Evolutionary conservation across 1,140 invertebrate species (phyloP).

Genomic region (Plutomurus gul): DNA sequence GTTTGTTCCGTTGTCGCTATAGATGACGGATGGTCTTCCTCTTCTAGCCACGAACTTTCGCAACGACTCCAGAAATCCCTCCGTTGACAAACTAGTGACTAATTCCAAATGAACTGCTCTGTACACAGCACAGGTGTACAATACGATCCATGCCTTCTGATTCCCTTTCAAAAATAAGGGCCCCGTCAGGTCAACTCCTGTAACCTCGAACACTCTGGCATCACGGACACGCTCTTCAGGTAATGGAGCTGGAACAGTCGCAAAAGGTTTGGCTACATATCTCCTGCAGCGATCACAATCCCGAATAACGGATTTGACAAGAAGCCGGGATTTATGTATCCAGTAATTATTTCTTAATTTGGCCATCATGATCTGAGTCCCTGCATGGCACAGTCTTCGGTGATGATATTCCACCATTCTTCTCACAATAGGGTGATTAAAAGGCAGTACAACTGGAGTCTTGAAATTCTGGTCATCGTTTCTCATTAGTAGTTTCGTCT

Average conservation of each 20-base stretch:
- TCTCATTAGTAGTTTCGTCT: background rate
- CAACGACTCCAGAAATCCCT: background rate
- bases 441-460: conserved; percentile 53
- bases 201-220: conserved; percentile 55
- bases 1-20: no score
- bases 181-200: conserved; percentile 56
- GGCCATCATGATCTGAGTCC: conserved; percentile 26
- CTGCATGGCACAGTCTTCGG: conserved; percentile 37
- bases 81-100: background rate
- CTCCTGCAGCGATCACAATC: conserved; percentile 55
- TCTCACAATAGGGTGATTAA: conserved; percentile 47
- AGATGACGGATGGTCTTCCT: no score
- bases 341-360: conserved; percentile 53
- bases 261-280: conserved; percentile 49
- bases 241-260: conserved; percentile 48
- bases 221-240: conserved; percentile 54
- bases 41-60: background rate
- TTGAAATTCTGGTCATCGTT: background rate
- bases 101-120: background rate
- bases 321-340: conserved; percentile 51
- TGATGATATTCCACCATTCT: conserved; percentile 52
- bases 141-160: background rate
- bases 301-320: conserved; percentile 51
- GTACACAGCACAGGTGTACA: background rate
- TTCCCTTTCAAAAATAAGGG: conserved; percentile 54